Evolutionary conservation across 2,888 invertebrate species (phyloP), one percentile per base, ranked within the genome.

Genomic region (Pseudococcus viburni): DNA sequence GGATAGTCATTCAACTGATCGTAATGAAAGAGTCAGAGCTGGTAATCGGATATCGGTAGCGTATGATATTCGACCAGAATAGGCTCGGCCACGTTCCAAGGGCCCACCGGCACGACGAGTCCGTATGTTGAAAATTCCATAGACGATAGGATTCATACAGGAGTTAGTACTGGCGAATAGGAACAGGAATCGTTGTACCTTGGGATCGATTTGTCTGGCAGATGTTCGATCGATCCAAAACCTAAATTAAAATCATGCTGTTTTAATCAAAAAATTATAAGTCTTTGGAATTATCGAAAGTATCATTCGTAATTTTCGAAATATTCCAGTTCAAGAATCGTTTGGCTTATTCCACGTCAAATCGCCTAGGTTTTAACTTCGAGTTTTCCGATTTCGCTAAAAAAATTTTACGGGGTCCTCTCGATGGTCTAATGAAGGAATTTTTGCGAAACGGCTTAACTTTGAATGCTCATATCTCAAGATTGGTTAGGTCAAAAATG

Each of bases 161-260:
- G 98, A 98, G 92, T 99, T 99, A 59, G 98, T 97, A 90, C 97
- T 97, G 12, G 99, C 98, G 92, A 99, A 99, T 89, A 98, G 93
- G 93, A 98, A 98, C 90, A 99, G 94, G 0, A 94, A 96, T 91
- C 95, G 95, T 92, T 97, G 97, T 88, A 98, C 93, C 88, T 95
- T 93, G 15, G 94, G 95, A 91, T 97, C 96, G 19, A 96, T 93
- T 90, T 93, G 92, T 19, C 92, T 91, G 0, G 96, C 95, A 0
- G 96, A 94, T 1, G 94, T 93, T 88, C 94, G 94, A 92, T 96
- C 96, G 90, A 95, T 93, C 95, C 96, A 97, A 91, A 95, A 97
- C 96, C 96, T 96, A 91, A 15, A 85, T 42, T 4, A 83, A 83
- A 46, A n/a, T n/a, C n/a, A n/a, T n/a, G n/a, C n/a, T n/a, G n/a